Evolutionary conservation across 2,888 invertebrate genomes (phyloP), one percentile per base, ranked within the genome.

Genomic region (Callyntrura guangdongensis): DNA sequence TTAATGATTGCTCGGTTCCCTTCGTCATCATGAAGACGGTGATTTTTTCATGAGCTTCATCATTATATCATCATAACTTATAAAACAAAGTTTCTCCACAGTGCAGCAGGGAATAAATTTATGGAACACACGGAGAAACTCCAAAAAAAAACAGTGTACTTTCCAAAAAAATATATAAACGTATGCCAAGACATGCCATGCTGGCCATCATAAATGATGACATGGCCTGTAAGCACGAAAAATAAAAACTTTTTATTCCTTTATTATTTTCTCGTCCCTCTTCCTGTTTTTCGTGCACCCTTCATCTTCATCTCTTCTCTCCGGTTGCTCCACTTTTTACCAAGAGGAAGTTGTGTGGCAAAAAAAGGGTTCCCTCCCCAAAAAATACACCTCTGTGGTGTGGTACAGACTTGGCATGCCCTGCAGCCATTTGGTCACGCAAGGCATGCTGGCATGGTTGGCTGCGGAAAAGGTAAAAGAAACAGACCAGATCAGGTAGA

Each of bases 361-460:
- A 69, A 69, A n/a, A 74, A 69, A 83, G 69, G 56, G 85, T 72
- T 85, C 85, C 85, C 85, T 85, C 85, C 85, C 72, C 56, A 85
- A 77, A 77, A 53, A 83, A 56, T 11, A 56, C 14, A 20, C 64
- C 36, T 17, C 45, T 36, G 14, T n/a, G n/a, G n/a, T n/a, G n/a
- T n/a, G n/a, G n/a, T n/a, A n/a, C 72, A 85, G 20, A 27, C 59
- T 72, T 69, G 20, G 25, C 53, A 56, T 59, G 20, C 56, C 85
- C 85, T 72, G 12, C 17, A 85, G 85, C 85, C 56, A 56, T 85
- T 53, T 27, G 36, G 85, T 85, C 85, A 85, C 85, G 84, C 84
- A 83, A 79, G 11, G 6, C n/a, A n/a, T n/a, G n/a, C 36, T 27
- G 11, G 27, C 69, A n/a, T n/a, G n/a, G n/a, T n/a, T n/a, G n/a